Evolutionary conservation across 1,140 invertebrate genomes (phyloP).

Genomic region (Andrena cerasifolii): DNA sequence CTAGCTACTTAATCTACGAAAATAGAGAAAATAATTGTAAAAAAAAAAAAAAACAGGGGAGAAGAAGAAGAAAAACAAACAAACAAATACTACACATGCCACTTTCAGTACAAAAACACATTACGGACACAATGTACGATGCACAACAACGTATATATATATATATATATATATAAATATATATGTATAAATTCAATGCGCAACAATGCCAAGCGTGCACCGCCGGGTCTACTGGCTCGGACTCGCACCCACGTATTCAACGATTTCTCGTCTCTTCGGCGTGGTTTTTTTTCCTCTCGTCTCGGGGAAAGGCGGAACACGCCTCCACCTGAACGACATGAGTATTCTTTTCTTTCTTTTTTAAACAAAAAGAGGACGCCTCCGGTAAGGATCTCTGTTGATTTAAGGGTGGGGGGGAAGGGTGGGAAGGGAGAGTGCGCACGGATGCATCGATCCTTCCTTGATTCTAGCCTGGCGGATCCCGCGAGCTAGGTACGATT

Average conservation of each 20-base stretch:
- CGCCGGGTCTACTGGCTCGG: slow-evolving; percentile 60
- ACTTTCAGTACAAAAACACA: slow-evolving; percentile 64
- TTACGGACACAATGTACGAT: slow-evolving; percentile 57
- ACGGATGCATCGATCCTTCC: slow-evolving; percentile 22
- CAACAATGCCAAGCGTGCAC: slow-evolving; percentile 76
- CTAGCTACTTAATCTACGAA: slow-evolving; percentile 75
- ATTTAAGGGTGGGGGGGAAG: neutral
- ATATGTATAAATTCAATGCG: slow-evolving; percentile 37
- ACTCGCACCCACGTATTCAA: slow-evolving; percentile 63
- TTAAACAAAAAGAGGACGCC: slow-evolving; percentile 24
- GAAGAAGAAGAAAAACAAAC: slow-evolving; percentile 60
- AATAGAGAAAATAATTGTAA: slow-evolving; percentile 22
- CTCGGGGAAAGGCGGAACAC: slow-evolving; percentile 42
- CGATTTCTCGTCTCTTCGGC: slow-evolving; percentile 44
- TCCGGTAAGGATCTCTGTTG: slow-evolving; percentile 17
- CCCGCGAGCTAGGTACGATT: slow-evolving; percentile 37
- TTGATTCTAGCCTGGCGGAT: slow-evolving; percentile 15
- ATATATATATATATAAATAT: neutral
- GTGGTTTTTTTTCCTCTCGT: slow-evolving; percentile 16
- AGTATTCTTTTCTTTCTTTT: too few species aligned
- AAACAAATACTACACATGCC: slow-evolving; percentile 76
- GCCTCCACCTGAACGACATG: slow-evolving; percentile 28
- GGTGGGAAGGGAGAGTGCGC: neutral
- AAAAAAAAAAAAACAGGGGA: slow-evolving; percentile 65
- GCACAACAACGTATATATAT: slow-evolving; percentile 52